Evolutionary conservation across 2,888 invertebrate species (phyloP).

Genomic region (Formica aserva): DNA sequence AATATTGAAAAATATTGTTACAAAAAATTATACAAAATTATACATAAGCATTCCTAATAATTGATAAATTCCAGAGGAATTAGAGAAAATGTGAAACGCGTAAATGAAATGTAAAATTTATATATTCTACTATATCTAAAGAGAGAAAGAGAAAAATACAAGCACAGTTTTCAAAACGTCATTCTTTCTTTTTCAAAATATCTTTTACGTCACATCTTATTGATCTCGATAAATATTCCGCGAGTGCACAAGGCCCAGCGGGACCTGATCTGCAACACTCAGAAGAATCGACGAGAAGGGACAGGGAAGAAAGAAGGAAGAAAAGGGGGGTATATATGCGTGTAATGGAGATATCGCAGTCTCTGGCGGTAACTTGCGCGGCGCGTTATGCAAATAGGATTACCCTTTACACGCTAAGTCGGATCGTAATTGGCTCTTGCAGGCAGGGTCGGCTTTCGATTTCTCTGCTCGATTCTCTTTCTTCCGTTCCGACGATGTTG

Average conservation of each 20-base stretch:
- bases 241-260: slow-evolving; percentile 70
- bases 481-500: slow-evolving; percentile 16
- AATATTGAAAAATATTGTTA: slow-evolving; percentile 4
- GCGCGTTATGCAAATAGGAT: slow-evolving; percentile 84
- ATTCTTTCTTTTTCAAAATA: slow-evolving; percentile 7
- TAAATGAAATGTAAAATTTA: slow-evolving; percentile 15
- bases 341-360: slow-evolving; percentile 82
- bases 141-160: not conserved
- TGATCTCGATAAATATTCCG: slow-evolving; percentile 79
- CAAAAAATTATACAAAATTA: not conserved
- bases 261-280: slow-evolving; percentile 79
- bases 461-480: slow-evolving; percentile 49
- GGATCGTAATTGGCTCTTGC: slow-evolving; percentile 80
- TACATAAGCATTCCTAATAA: not conserved
- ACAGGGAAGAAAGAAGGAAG: slow-evolving; percentile 3
- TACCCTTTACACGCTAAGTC: slow-evolving; percentile 79
- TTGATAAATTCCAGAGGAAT: not conserved
- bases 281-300: slow-evolving; percentile 74
- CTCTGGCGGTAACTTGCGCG: slow-evolving; percentile 74
- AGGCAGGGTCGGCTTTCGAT: slow-evolving; percentile 66
- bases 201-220: slow-evolving; percentile 39
- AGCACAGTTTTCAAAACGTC: not conserved
- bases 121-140: not conserved
- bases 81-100: not conserved
- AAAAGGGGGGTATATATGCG: slow-evolving; percentile 50